Base-by-base conservation (phyloP, 1,140 invertebrate genomes). In the Lordiphosa collinella region DNA sequence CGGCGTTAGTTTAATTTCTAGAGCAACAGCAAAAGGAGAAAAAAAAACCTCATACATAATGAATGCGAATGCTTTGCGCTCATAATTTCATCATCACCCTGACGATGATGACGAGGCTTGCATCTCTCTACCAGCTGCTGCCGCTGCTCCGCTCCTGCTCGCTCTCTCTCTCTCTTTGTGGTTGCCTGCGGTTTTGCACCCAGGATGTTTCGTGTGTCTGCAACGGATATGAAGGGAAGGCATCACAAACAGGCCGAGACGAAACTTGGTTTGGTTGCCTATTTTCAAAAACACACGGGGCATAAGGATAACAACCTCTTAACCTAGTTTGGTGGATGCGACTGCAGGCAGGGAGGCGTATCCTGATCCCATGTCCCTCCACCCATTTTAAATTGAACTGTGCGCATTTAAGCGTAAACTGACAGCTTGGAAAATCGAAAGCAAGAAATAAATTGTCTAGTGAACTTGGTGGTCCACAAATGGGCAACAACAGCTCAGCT, bases 371-470 rank as follows among this genome's bases (percentile, higher is more conserved):
- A 14, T 14, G 37, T 13, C 54, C 35, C 64, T 46, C 60, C 67
- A 73, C 70, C 70, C 71, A 78, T 84, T 84, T 84, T 84, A 84
- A 84, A 84, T 84, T 84, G 78, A 84, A 84, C 78, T 84, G 79
- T 78, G 78, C 78, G 79, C 78, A 84, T 84, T 84, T 84, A 85
- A 84, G 78, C 78, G 78, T 84, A 76, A 84, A 84, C 79, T 84
- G 78, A 84, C 78, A 84, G 78, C 79, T 85, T 70, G 79, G 72
- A 85, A 84, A 84, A 84, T 84, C 79, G 78, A 84, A 84, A 84
- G 78, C 78, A 84, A 84, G 41, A 67, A 84, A 84, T 84, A 84
- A 85, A 84, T 82, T 82, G 76, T 82, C 78, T 82, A 84, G 78
- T 84, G 76, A 82, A 82, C 78, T 82, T 82, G 78, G 76, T 78